These are phyloP conservation scores for Megalops cyprinoides DNA, from an alignment of 2,797 vertebrate genomes.

Conservation along the genomic window DNA sequence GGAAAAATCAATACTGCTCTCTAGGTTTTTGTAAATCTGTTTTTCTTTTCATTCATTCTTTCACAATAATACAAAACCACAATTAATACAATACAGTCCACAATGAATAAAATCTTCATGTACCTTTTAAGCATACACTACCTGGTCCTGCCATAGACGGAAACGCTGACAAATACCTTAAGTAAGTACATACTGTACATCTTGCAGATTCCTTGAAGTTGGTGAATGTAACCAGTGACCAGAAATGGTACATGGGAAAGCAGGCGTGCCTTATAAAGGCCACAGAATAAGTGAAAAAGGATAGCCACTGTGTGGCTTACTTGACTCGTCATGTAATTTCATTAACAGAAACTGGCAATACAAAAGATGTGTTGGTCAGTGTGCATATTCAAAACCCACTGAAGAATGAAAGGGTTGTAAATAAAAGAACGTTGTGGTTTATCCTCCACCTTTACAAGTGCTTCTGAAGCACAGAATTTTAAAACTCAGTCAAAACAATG, in stretches of 20 bases:
- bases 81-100: neutral
- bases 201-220: neutral
- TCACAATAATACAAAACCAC: slow-evolving; percentile 58
- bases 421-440: neutral
- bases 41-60: slow-evolving; percentile 62
- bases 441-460: neutral
- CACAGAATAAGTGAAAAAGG: neutral
- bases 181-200: neutral
- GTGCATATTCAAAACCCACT: neutral
- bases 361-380: neutral
- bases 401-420: neutral
- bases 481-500: slow-evolving; percentile 1
- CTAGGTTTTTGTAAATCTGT: slow-evolving; percentile 2
- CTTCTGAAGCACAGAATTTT: slow-evolving; percentile 21
- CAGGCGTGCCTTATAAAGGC: neutral
- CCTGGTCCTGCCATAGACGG: no score
- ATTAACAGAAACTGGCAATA: slow-evolving; percentile 8
- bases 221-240: neutral
- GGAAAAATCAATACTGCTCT: slow-evolving; percentile 21
- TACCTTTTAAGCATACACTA: neutral
- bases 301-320: neutral
- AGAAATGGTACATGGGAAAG: neutral
- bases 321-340: neutral
- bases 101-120: neutral
- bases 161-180: neutral